Evolutionary conservation across 1,140 invertebrate species (phyloP), one percentile per base, ranked within the genome.

Genomic region (Cotesia glomerata): DNA sequence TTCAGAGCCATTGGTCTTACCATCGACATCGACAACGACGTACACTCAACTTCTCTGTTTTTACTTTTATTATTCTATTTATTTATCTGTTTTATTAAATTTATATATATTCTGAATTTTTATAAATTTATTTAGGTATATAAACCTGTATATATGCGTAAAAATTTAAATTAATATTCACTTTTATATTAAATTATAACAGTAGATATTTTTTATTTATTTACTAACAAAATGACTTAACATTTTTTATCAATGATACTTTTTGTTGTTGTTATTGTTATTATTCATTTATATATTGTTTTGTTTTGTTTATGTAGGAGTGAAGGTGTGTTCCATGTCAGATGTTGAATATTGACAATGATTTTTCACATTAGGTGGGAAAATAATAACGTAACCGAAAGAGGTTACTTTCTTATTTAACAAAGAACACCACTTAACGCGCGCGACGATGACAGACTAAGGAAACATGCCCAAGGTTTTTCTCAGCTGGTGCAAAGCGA

Each of bases 1-100:
- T 71, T 77, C 76, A 73, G 77, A 70, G 49, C 64, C 73, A 77
- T 77, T 77, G 70, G 75, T 67, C 18, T 8, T 18, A 18, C 16
- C 18, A 58, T 26, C 16, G 52, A 14, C 68, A 36, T 26, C 26
- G n/a, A 59, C 18, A 61, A 45, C 70, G 35, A 58, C 56, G 56
- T 58, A 58, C 13, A 51, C n/a, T 11, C 39, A 66, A 66, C 18
- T 16, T 52, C 5, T 32, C 5, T 32, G 11, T 14, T 26, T 26
- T 13, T 18, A 9, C 7, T 39, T 18, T 65, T n/a, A 7, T 39
- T 39, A 54, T 13, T 16, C 11, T 0, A n/a, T 0, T 54, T 8
- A 8, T 58, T 58, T 18, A 18, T 58, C 26, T 58, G 9, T 18
- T 14, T 54, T 54, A 4, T 16, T 54, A 0, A n/a, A 54, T n/a